Conservation (phyloP, 2,113 vertebrate genomes). For the Oostethus manadensis region DNA sequence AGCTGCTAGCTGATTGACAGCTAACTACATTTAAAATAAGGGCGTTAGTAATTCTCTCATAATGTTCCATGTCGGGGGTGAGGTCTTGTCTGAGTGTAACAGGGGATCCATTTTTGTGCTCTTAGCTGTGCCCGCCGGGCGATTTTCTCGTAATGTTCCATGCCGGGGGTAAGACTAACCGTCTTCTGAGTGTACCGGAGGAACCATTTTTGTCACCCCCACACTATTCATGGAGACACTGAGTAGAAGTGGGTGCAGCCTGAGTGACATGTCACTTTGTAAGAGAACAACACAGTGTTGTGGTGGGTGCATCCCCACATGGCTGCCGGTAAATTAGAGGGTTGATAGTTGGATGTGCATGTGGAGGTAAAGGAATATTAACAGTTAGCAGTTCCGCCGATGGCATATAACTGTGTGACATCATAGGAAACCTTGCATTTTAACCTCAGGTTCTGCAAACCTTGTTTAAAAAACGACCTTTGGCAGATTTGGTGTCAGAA, state of each 20-base stretch:
- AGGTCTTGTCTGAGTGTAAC: neutral
- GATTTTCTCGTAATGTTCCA: constrained; percentile 18
- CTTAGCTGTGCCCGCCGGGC: neutral
- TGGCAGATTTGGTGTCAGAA: too few relatives aligned
- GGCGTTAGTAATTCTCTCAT: constrained; percentile 20
- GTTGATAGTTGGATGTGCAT: too few relatives aligned
- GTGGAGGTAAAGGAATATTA: too few relatives aligned
- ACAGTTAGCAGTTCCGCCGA: too few relatives aligned
- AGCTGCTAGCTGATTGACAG: neutral
- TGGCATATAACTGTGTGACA: too few relatives aligned
- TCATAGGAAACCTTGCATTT: too few relatives aligned
- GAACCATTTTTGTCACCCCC: constrained; percentile 13
- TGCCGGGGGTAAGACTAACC: neutral
- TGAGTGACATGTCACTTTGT: constrained; percentile 22
- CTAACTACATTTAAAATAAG: neutral
- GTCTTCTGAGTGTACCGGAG: constrained; percentile 3
- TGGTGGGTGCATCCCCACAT: neutral
- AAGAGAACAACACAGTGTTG: constrained; percentile 14
- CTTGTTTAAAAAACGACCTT: too few relatives aligned
- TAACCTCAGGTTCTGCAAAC: too few relatives aligned
- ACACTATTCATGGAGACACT: constrained; percentile 19
- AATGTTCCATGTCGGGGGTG: constrained; percentile 11
- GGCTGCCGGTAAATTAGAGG: too few relatives aligned
- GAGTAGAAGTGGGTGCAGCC: constrained; percentile 20
- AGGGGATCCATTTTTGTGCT: too few relatives aligned